Evolutionary conservation across 2,888 invertebrate genomes (phyloP).

Genomic region (Eustalomyia histrio): DNA sequence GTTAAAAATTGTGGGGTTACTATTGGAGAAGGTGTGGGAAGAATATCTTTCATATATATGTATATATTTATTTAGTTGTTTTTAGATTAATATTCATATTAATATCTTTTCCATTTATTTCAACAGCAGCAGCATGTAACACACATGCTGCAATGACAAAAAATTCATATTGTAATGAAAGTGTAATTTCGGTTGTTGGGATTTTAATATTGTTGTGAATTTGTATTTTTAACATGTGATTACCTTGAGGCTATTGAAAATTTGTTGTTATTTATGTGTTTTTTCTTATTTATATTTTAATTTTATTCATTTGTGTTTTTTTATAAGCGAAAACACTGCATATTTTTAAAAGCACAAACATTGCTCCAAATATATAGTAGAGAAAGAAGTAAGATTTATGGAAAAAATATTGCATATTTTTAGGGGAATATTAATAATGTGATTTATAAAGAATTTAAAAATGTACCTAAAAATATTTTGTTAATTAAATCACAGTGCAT

Average conservation of each 20-base stretch:
- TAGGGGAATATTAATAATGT: too few species aligned
- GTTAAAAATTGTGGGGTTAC: conserved; percentile 16
- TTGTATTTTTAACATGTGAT: conserved; percentile 22
- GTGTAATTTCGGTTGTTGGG: conserved; percentile 40
- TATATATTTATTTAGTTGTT: conserved; percentile 15
- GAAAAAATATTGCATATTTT: too few species aligned
- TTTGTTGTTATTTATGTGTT: not conserved
- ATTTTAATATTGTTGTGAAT: conserved; percentile 30
- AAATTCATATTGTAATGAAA: conserved; percentile 50
- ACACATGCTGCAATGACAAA: not conserved
- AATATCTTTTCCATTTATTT: conserved; percentile 38
- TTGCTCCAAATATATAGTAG: not conserved
- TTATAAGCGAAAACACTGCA: conserved; percentile 19
- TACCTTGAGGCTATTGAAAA: conserved; percentile 45
- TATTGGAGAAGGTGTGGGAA: not conserved
- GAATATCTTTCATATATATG: not conserved
- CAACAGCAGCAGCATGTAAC: conserved; percentile 9
- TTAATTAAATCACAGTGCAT: too few species aligned
- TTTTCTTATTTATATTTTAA: not conserved
- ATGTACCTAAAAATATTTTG: too few species aligned
- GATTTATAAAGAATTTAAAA: too few species aligned
- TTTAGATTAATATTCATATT: conserved; percentile 55
- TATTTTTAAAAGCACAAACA: conserved; percentile 21
- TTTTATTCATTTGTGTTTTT: not conserved
- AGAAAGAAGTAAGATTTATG: too few species aligned